Conservation (phyloP, 2,888 invertebrate genomes). For the Chymomyza fuscimana region DNA sequence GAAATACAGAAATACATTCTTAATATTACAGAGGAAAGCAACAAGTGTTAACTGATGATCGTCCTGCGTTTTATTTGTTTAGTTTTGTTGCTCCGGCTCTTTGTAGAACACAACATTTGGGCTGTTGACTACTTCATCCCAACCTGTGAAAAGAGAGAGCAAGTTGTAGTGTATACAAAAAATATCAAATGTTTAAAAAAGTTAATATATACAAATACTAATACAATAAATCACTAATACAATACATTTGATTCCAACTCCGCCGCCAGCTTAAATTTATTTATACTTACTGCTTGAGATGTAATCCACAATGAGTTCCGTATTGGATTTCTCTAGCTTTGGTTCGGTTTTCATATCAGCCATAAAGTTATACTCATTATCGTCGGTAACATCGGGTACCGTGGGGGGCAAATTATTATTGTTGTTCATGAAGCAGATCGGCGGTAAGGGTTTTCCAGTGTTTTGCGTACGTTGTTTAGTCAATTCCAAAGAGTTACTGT, state of each 20-base stretch:
- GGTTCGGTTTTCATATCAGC: conserved; percentile 25
- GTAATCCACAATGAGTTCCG: conserved; percentile 82
- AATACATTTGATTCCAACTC: background rate
- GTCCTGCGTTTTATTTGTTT: conserved; percentile 37
- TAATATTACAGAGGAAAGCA: background rate
- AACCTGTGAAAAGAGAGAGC: conserved; percentile 81
- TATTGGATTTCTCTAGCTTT: conserved; percentile 32
- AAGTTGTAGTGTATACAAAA: too few species aligned
- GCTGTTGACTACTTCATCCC: conserved; percentile 85
- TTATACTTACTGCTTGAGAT: conserved; percentile 83
- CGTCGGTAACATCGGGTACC: conserved; percentile 27
- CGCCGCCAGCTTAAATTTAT: too few species aligned
- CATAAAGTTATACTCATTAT: conserved; percentile 41
- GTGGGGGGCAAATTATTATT: conserved; percentile 12
- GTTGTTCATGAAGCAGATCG: background rate
- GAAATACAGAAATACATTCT: background rate
- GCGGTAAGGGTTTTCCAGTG: background rate
- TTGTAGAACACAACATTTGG: conserved; percentile 83
- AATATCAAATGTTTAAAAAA: too few species aligned
- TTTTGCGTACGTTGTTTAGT: background rate
- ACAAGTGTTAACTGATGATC: background rate
- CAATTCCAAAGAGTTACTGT: conserved; percentile 24
- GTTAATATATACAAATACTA: background rate
- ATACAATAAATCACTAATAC: conserved; percentile 4
- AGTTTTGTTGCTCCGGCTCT: conserved; percentile 77